These are phyloP conservation scores for Callipepla californica DNA, from an alignment of 2,113 vertebrate genomes.

Conservation along the genomic window DNA sequence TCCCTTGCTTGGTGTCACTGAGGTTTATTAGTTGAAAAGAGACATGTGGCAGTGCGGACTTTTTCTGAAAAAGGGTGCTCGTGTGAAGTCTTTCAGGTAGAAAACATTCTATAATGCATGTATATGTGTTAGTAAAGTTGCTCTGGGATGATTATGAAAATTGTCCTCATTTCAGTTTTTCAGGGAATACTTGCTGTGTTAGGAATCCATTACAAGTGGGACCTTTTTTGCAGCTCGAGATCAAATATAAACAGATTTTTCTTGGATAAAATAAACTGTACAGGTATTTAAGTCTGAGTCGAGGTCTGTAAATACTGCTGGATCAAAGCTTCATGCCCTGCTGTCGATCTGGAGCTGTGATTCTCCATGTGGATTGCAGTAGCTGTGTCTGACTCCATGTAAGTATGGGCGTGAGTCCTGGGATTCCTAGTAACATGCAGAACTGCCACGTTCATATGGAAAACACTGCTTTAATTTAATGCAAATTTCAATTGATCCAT, in stretches of 20 bases:
- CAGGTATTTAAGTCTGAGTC: not conserved
- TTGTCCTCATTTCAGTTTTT: not conserved
- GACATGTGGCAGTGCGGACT: not conserved
- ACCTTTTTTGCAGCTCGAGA: not conserved
- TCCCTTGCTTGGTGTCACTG: not conserved
- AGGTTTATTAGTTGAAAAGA: not conserved
- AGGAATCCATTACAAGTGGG: not conserved
- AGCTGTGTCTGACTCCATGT: not conserved
- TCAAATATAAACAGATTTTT: not conserved
- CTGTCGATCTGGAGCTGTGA: not conserved
- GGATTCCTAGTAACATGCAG: not conserved
- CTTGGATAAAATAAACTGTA: not conserved
- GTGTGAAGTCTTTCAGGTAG: not conserved
- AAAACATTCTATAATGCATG: not conserved
- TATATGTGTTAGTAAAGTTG: not conserved
- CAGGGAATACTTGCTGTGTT: not conserved
- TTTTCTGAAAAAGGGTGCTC: not conserved
- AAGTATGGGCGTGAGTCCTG: not conserved
- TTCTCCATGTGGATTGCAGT: not conserved
- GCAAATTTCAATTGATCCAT: not conserved
- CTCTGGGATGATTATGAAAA: not conserved
- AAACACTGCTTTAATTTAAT: not conserved
- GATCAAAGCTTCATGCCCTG: not conserved
- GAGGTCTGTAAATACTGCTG: not conserved
- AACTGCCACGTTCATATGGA: slow-evolving; percentile 7